A percentile compares a stretch with the other conserved stretches of the same genome.
These are phyloP conservation scores for Acanthoscelides obtectus DNA, from an alignment of 2,888 invertebrate genomes.

Conservation along the genomic window DNA sequence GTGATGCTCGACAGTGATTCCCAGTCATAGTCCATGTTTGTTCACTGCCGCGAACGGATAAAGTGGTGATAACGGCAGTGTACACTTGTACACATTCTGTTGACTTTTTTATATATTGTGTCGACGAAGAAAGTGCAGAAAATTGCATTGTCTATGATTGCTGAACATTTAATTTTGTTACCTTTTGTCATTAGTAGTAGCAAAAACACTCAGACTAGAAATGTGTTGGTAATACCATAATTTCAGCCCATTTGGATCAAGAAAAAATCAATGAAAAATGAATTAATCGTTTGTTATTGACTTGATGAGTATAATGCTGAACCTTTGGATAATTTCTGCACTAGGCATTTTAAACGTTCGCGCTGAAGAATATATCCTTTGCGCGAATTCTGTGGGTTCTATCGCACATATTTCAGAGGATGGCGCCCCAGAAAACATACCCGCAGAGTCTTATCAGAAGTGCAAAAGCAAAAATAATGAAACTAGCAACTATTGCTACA, in stretches of 20 bases:
- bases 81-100: not conserved
- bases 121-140: not conserved
- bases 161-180: not conserved
- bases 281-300: not conserved
- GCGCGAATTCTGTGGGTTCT: slow-evolving; percentile 33
- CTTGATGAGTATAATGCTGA: not conserved
- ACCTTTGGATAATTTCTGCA: not conserved
- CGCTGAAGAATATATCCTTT: slow-evolving; percentile 29
- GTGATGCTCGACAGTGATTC: no score
- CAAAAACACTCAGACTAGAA: not conserved
- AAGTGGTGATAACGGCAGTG: not conserved
- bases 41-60: not conserved
- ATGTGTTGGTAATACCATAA: not conserved
- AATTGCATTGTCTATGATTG: not conserved
- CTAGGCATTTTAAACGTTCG: not conserved
- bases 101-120: not conserved
- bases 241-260: no score
- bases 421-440: slow-evolving; percentile 31
- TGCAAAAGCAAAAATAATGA: slow-evolving; percentile 50
- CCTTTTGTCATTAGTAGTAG: no score
- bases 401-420: slow-evolving; percentile 36
- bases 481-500: slow-evolving; percentile 56
- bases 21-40: not conserved
- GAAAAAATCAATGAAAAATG: not conserved
- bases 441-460: slow-evolving; percentile 45